phyloP scores from a whole-genome alignment of 2,113 vertebrate genomes.

The Bothrops jararaca region DNA sequence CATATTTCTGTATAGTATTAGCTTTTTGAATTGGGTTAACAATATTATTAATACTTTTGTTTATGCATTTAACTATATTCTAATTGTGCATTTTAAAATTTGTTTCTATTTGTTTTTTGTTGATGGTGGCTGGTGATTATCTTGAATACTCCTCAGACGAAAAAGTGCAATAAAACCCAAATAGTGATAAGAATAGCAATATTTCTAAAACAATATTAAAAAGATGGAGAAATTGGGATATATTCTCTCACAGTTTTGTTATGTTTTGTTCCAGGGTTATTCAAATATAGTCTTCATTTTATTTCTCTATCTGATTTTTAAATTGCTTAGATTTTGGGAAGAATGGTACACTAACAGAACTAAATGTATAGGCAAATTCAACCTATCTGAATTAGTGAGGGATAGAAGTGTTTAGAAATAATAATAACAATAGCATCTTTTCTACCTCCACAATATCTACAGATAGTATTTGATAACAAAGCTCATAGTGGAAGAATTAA shows the following conservation, averaged over 20 bases:
- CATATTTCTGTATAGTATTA: background rate
- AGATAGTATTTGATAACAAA: conserved; percentile 90
- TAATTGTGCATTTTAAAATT: background rate
- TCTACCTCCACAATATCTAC: background rate
- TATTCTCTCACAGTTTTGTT: background rate
- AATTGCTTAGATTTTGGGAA: background rate
- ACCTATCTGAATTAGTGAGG: background rate
- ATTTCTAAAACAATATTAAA: background rate
- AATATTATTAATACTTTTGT: background rate
- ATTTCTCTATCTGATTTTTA: background rate
- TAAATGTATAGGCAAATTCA: background rate
- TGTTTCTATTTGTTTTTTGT: background rate
- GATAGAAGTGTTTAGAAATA: background rate
- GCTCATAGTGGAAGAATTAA: conserved; percentile 91
- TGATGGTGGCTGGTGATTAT: background rate
- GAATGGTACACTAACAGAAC: background rate
- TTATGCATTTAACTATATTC: background rate
- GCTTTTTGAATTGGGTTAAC: background rate
- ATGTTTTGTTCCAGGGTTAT: background rate
- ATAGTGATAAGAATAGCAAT: background rate
- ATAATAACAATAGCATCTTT: background rate
- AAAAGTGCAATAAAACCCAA: background rate
- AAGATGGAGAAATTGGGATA: background rate
- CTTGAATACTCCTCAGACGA: background rate
- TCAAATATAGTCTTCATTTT: background rate